phyloP scores from a whole-genome alignment of 2,113 vertebrate genomes.

The Protobothrops flavoviridis region DNA sequence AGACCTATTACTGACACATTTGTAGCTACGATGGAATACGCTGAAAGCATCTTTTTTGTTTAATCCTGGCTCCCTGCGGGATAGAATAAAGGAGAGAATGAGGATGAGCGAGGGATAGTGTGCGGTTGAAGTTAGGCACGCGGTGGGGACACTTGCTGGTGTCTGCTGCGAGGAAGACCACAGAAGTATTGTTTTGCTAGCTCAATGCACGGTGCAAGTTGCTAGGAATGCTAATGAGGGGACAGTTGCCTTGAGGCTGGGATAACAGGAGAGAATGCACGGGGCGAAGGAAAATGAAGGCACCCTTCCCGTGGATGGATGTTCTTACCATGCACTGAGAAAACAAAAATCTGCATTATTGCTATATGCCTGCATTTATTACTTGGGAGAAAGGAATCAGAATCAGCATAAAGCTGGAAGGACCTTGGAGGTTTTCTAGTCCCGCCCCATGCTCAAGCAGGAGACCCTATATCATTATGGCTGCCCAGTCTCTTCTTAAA shows the following conservation, averaged over 20 bases:
- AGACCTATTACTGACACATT: conserved; percentile 31
- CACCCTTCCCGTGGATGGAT: background rate
- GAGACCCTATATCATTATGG: too few species aligned
- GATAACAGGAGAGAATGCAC: background rate
- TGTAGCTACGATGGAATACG: conserved; percentile 26
- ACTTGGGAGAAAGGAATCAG: background rate
- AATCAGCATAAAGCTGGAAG: too few species aligned
- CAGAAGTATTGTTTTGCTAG: conserved; percentile 50
- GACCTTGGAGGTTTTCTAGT: too few species aligned
- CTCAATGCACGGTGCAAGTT: conserved; percentile 33
- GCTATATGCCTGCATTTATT: background rate
- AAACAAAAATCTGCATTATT: background rate
- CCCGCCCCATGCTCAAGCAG: too few species aligned
- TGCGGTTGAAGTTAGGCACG: conserved; percentile 36
- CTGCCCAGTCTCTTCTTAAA: too few species aligned
- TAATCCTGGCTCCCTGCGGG: conserved; percentile 20
- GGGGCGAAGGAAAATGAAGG: conserved; percentile 20
- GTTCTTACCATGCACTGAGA: background rate
- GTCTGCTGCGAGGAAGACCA: conserved; percentile 41
- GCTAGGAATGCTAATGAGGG: conserved; percentile 50
- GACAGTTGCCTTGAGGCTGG: conserved; percentile 8
- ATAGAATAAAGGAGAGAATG: conserved; percentile 28
- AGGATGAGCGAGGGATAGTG: conserved; percentile 44
- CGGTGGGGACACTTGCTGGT: conserved; percentile 34
- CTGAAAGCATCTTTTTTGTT: conserved; percentile 41